Evolutionary conservation across 2,888 invertebrate species (phyloP).

Genomic region (Lingula anatina): DNA sequence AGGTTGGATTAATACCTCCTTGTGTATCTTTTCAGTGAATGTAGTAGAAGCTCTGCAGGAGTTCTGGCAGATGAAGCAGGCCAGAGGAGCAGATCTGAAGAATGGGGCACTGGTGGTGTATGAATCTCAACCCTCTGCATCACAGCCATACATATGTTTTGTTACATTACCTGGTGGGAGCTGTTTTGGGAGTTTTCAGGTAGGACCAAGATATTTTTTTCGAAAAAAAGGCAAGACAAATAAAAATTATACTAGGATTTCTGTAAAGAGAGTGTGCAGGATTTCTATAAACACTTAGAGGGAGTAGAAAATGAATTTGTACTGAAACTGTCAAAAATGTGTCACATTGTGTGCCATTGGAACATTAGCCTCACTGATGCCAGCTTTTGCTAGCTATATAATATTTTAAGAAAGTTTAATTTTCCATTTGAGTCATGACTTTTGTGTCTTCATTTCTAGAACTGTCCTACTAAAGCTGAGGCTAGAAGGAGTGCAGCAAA

Average conservation of each 20-base stretch:
- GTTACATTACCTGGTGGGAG: constrained; percentile 89
- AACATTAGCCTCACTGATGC: too few species aligned
- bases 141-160: constrained; percentile 90
- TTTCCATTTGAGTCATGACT: too few species aligned
- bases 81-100: constrained; percentile 76
- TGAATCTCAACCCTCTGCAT: constrained; percentile 86
- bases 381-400: too few species aligned
- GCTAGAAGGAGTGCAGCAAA: constrained; percentile 90
- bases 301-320: too few species aligned
- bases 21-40: constrained; percentile 64
- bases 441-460: constrained; percentile 57
- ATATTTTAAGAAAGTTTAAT: too few species aligned
- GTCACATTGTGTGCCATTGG: too few species aligned
- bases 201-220: constrained; percentile 48
- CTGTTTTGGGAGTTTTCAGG: constrained; percentile 93
- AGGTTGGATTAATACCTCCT: background rate
- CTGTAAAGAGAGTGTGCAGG: too few species aligned
- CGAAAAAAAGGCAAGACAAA: too few species aligned
- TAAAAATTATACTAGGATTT: too few species aligned
- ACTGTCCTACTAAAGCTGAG: constrained; percentile 91
- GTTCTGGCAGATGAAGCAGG: constrained; percentile 96
- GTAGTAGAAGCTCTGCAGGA: constrained; percentile 93
- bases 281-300: too few species aligned
- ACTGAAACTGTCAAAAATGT: too few species aligned
- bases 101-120: constrained; percentile 88